Evolutionary conservation across 2,797 vertebrate species (phyloP), one percentile per base, ranked within the genome.

Genomic region (Hapalemur alaotrensis): DNA sequence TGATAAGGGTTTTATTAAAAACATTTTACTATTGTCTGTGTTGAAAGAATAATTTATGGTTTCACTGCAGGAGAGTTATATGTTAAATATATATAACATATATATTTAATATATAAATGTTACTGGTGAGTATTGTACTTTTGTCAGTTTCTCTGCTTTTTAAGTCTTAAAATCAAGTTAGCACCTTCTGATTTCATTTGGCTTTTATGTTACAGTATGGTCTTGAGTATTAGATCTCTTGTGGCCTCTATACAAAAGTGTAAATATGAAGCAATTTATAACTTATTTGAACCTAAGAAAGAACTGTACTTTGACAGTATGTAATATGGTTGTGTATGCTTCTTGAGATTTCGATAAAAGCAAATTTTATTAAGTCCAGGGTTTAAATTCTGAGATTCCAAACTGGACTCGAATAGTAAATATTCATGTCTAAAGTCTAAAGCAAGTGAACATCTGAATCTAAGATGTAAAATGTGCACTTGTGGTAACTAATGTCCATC

Each of bases 1-100:
- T 97, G 84, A 88, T 61, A 84, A 54, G 46, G 69, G 59, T 86
- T 95, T 93, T 89, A 89, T 80, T 72, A 61, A 78, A 95, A 91
- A 76, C 8, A 35, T 72, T 82, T 96, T 83, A 57, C 52, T 95
- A 7, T 18, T 95, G 0, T 63, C n/a, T 93, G 0, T 79, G 1
- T 70, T 84, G 54, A 95, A 96, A 76, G 72, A 78, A 91, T 96
- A 87, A 88, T 52, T 91, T 3, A 7, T 95, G 41, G 15, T 94
- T 93, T 54, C 32, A 48, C 41, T 78, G 41, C 89, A 22, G 41
- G 43, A 88, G 43, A 52, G 35, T 82, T 92, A 50, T 32, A 28
- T 61, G 79, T 80, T 50, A n/a, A 11, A 17, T 48, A n/a, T 93
- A 14, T 92, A 28, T 59, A 28, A 59, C 57, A 59, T 59, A 59